Base-by-base conservation (phyloP, 2,797 vertebrate genomes). In the Triplophysa bombifrons region DNA sequence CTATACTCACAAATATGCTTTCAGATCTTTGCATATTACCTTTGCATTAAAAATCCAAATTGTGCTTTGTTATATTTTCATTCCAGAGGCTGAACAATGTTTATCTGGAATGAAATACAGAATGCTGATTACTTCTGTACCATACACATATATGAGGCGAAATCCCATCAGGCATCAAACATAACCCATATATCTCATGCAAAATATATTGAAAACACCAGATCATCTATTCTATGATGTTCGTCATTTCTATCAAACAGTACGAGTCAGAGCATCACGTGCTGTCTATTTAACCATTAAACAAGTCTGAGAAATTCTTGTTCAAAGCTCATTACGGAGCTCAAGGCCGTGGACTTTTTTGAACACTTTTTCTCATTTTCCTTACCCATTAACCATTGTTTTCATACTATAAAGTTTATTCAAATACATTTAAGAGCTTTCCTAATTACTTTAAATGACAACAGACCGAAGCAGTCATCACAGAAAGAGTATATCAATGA, bases 161-260 rank as follows among this genome's bases (percentile, higher is more conserved):
- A 61, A 76, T 19, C 12, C 20, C 50, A 41, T 71, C 20, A 70
- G 72, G 30, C 75, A 68, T 76, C 75, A 48, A 16, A 30, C 76
- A 79, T 64, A 76, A 58, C 81, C 46, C 64, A 27, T 79, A 44
- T 70, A 50, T 71, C 63, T 20, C 64, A 71, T 70, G 72, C 70
- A 73, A 60, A 66, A 74, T 48, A 56, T 66, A 61, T 60, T 60
- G 34, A 82, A 74, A 19, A 70, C 2, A 65, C 11, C 34, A 44
- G 41, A 66, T 7, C 55, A n/a, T 19, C 30, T 41, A 14, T 51
- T 38, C 19, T 60, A 9, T 41, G 38, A 41, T 38, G 38, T 38
- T 38, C 5, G 8, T 38, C 38, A 25, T n/a, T 66, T 38, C n/a
- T 70, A 38, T 81, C 20, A 38, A 19, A 20, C 51, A 44, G 20